Conservation (phyloP, 2,113 vertebrate species). For the Oceanodroma tethys region DNA sequence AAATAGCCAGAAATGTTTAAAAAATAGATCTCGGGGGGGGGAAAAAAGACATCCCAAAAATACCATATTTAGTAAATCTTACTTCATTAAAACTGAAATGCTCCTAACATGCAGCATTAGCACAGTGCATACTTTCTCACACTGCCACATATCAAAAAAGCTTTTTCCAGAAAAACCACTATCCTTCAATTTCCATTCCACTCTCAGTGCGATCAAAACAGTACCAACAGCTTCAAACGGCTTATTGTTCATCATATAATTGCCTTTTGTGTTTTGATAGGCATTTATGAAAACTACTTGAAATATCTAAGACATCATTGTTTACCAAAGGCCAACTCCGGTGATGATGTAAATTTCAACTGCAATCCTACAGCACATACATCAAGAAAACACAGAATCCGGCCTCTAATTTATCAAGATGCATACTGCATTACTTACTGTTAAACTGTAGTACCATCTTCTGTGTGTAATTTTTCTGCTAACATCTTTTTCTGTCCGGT, state of each 20-base stretch:
- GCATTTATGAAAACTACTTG: not conserved
- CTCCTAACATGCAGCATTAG: not conserved
- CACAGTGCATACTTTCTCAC: not conserved
- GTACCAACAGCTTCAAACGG: not conserved
- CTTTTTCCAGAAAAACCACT: not conserved
- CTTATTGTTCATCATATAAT: not conserved
- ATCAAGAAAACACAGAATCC: not conserved
- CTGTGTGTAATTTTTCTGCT: conserved; percentile 94
- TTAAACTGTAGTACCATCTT: conserved; percentile 95
- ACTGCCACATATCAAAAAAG: not conserved
- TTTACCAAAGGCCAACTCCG: not conserved
- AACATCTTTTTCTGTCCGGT: conserved; percentile 92
- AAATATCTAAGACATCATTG: not conserved
- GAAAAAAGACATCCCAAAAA: not conserved
- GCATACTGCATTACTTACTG: conserved; percentile 71
- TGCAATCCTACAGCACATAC: not conserved
- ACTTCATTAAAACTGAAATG: not conserved
- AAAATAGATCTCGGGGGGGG: not conserved
- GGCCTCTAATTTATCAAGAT: too few relatives aligned
- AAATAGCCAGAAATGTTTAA: not conserved
- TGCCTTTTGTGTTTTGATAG: not conserved
- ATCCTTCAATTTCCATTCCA: not conserved
- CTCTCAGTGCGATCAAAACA: not conserved
- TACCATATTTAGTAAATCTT: not conserved
- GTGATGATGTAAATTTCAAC: not conserved